These are phyloP conservation scores for Invenusta paracnida DNA, from an alignment of 2,888 invertebrate genomes.

Conservation along the genomic window DNA sequence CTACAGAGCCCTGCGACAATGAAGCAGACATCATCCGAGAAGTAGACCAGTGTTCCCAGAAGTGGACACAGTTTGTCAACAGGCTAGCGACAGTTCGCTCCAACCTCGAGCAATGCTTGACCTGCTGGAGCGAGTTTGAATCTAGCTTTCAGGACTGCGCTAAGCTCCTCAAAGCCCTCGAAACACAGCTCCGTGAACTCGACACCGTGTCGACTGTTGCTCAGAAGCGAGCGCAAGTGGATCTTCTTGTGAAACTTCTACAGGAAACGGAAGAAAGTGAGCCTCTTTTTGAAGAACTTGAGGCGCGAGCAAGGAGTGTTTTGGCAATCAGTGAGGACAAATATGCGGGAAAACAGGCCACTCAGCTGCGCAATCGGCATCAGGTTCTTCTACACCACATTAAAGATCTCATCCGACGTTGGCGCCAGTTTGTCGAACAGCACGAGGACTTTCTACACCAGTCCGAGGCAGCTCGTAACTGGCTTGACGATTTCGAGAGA, in stretches of 20 bases:
- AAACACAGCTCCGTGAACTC: slow-evolving; percentile 18
- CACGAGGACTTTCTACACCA: slow-evolving; percentile 12
- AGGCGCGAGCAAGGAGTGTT: not conserved
- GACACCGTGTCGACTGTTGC: not conserved
- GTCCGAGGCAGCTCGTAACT: not conserved
- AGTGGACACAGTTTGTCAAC: not conserved
- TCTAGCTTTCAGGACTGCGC: not conserved
- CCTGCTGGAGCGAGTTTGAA: slow-evolving; percentile 29
- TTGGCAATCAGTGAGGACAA: not conserved
- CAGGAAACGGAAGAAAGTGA: not conserved
- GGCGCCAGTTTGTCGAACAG: not conserved
- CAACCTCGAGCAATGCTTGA: not conserved
- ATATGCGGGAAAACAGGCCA: slow-evolving; percentile 11
- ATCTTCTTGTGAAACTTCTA: not conserved
- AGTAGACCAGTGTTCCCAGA: not conserved
- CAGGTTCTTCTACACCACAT: slow-evolving; percentile 11
- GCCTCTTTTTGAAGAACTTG: not conserved
- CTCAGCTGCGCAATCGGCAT: not conserved
- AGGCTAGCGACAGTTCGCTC: not conserved
- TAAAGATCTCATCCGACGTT: slow-evolving; percentile 24
- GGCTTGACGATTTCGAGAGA: slow-evolving; percentile 29
- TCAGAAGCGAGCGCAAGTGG: slow-evolving; percentile 2
- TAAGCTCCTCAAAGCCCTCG: not conserved
- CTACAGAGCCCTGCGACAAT: not conserved
- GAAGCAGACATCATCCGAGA: not conserved